These are phyloP conservation scores for Drosophila simulans DNA, from an alignment of 1,140 invertebrate species.

Conservation along the genomic window DNA sequence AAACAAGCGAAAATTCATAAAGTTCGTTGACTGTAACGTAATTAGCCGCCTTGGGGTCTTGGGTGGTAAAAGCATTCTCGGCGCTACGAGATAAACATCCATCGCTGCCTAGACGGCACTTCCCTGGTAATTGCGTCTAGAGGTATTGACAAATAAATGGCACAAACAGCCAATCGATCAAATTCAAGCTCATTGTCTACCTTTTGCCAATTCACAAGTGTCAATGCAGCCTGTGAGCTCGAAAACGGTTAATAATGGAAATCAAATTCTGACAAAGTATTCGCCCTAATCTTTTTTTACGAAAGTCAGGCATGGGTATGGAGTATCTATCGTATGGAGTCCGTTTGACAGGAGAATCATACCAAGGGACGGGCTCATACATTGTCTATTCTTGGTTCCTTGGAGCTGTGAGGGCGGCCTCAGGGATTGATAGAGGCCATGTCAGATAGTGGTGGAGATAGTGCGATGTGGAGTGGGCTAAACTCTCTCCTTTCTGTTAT, in stretches of 20 bases:
- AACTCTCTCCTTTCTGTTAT: slow-evolving; percentile 13
- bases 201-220: background rate
- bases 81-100: background rate
- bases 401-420: slow-evolving; percentile 10
- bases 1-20: slow-evolving; percentile 7
- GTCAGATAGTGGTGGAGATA: slow-evolving; percentile 41
- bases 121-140: background rate
- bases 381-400: background rate
- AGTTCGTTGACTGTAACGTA: slow-evolving; percentile 22
- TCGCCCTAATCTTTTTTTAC: background rate
- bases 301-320: background rate
- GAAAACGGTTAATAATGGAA: background rate
- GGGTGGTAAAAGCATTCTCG: background rate
- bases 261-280: background rate
- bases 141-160: background rate
- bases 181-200: background rate
- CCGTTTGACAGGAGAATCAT: background rate
- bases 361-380: background rate
- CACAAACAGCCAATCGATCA: background rate
- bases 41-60: background rate
- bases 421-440: slow-evolving; percentile 7
- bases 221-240: background rate
- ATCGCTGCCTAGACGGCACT: background rate
- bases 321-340: background rate
- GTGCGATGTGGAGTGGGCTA: slow-evolving; percentile 1